Percentiles rank a stretch among this genome's conserved stretches.
Conservation (phyloP, 2,888 invertebrate genomes). For the Melieria crassipennis region DNA sequence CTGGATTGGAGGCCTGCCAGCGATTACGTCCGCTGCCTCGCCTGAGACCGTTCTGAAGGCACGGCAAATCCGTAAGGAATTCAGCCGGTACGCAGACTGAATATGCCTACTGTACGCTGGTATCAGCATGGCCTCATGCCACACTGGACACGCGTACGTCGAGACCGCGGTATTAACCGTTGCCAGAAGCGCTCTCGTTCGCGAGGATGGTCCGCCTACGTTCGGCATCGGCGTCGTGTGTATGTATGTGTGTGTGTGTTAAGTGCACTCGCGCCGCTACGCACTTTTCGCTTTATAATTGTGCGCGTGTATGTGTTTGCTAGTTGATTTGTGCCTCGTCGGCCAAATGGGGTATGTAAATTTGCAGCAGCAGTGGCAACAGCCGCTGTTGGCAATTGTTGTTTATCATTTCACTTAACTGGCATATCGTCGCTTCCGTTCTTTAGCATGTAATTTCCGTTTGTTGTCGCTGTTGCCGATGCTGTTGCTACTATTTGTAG, state of each 20-base stretch:
- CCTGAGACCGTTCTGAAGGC: no score
- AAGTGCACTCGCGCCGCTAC: neutral
- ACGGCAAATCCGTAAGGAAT: no score
- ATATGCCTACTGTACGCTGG: no score
- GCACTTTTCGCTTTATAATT: neutral
- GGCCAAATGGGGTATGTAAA: neutral
- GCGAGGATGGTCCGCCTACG: no score
- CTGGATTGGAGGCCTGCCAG: no score
- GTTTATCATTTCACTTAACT: slow-evolving; percentile 3
- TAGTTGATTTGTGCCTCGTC: neutral
- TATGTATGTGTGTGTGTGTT: neutral
- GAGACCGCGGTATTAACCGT: no score
- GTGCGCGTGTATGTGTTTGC: neutral
- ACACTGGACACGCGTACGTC: no score
- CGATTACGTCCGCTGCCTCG: no score
- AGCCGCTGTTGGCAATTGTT: slow-evolving; percentile 13
- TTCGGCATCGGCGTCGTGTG: no score
- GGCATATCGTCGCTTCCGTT: slow-evolving; percentile 13
- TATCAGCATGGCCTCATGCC: no score
- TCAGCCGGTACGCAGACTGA: no score
- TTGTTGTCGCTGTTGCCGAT: neutral
- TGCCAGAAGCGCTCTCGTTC: no score
- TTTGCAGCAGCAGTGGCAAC: neutral
- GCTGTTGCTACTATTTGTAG: neutral
- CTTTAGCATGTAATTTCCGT: slow-evolving; percentile 19